Conservation (phyloP, 2,113 vertebrate genomes). For the Peucedramus taeniatus region DNA sequence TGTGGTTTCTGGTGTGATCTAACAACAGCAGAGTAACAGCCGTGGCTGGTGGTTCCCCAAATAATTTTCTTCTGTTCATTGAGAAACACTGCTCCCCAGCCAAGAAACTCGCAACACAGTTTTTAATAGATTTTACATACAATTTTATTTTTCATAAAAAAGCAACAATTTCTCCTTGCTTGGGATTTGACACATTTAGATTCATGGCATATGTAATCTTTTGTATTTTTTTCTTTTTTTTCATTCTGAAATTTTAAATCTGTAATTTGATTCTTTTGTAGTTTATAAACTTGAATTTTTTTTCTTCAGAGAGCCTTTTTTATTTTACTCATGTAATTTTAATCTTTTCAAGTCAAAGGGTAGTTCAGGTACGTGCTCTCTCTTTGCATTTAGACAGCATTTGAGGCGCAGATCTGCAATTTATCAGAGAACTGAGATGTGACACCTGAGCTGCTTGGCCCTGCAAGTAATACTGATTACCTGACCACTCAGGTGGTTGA, state of each 20-base stretch:
- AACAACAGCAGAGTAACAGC: neutral
- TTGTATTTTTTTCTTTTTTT: neutral
- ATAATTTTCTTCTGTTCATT: neutral
- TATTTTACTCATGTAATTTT: neutral
- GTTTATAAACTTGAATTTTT: neutral
- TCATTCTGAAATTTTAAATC: neutral
- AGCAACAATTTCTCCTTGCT: neutral
- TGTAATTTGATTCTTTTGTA: neutral
- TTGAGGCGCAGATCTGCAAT: neutral
- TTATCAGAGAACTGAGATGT: neutral
- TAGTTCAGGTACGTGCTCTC: neutral
- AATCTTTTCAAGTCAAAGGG: neutral
- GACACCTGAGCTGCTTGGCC: neutral
- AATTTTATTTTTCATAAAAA: neutral
- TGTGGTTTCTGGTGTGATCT: neutral
- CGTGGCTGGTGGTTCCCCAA: rapidly evolving
- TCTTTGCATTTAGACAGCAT: neutral
- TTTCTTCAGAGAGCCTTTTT: neutral
- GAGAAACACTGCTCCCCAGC: neutral
- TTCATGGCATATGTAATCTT: neutral
- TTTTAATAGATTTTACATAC: neutral
- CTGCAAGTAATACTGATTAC: neutral
- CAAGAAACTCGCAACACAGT: neutral
- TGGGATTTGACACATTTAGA: neutral
- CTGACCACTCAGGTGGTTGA: neutral